Conservation (phyloP, 2,113 vertebrate genomes). For the Dromas ardeola region DNA sequence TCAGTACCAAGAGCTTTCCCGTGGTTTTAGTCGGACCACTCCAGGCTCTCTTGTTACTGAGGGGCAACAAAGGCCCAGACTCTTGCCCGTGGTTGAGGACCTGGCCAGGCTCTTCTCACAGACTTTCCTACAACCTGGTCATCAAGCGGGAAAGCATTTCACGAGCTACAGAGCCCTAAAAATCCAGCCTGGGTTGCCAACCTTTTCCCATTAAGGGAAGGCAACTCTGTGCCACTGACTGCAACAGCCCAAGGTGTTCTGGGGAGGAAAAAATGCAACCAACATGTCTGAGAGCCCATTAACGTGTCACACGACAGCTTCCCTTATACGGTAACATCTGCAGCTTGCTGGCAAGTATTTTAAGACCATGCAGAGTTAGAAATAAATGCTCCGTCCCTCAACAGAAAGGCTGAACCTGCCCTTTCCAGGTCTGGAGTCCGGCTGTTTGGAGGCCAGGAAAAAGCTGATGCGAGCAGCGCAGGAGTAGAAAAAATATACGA, state of each 20-base stretch:
- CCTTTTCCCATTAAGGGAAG: neutral
- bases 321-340: neutral
- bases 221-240: neutral
- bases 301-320: neutral
- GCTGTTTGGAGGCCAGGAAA: neutral
- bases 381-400: neutral
- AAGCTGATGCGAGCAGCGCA: neutral
- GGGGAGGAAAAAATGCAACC: neutral
- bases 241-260: neutral
- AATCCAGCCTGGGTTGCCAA: neutral
- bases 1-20: accelerated
- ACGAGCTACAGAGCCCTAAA: neutral
- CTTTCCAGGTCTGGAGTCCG: neutral
- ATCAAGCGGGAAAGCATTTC: neutral
- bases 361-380: neutral
- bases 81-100: neutral
- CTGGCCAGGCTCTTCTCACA: too few species aligned
- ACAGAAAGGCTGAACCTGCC: neutral
- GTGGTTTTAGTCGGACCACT: accelerated
- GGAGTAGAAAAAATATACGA: neutral
- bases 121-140: neutral
- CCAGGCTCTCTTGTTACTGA: accelerated
- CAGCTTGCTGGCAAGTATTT: neutral
- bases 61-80: neutral
- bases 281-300: neutral